These are phyloP conservation scores for Pyralis farinalis DNA, from an alignment of 2,888 invertebrate species.

Conservation along the genomic window DNA sequence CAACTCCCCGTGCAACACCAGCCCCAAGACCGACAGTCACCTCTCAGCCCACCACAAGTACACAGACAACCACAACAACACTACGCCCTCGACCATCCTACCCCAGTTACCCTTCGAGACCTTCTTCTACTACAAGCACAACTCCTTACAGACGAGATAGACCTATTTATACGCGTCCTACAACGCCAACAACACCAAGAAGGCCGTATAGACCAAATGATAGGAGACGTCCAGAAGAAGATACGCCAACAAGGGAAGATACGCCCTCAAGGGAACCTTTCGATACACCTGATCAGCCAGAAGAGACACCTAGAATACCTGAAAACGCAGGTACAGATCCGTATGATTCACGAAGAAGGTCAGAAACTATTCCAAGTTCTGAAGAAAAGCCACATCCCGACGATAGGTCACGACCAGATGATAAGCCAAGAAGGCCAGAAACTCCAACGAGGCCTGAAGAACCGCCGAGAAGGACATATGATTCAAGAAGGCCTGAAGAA, in stretches of 20 bases:
- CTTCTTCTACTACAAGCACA: constrained; percentile 23
- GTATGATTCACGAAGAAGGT: no score
- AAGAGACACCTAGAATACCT: no score
- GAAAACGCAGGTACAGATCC: no score
- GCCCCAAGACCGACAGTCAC: no score
- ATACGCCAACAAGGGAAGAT: background rate
- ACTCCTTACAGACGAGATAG: constrained; percentile 23
- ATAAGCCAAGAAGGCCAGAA: constrained; percentile 22
- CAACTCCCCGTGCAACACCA: constrained; percentile 7
- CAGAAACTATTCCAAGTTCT: no score
- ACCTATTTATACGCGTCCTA: constrained; percentile 11
- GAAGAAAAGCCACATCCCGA: constrained; percentile 11
- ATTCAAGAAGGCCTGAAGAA: constrained; percentile 25
- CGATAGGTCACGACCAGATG: constrained; percentile 17
- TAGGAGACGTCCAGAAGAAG: background rate
- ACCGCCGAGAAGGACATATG: background rate
- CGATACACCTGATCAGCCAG: no score
- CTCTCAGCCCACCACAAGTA: constrained; percentile 17
- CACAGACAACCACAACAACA: constrained; percentile 10
- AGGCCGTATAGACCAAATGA: constrained; percentile 22
- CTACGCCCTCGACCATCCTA: constrained; percentile 15
- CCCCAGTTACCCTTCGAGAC: constrained; percentile 12
- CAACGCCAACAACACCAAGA: constrained; percentile 23
- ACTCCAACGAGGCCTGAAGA: constrained; percentile 13
- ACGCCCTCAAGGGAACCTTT: background rate